phyloP scores from a whole-genome alignment of 1,140 invertebrate genomes.

The Paramacrobiotus metropolitanus region DNA sequence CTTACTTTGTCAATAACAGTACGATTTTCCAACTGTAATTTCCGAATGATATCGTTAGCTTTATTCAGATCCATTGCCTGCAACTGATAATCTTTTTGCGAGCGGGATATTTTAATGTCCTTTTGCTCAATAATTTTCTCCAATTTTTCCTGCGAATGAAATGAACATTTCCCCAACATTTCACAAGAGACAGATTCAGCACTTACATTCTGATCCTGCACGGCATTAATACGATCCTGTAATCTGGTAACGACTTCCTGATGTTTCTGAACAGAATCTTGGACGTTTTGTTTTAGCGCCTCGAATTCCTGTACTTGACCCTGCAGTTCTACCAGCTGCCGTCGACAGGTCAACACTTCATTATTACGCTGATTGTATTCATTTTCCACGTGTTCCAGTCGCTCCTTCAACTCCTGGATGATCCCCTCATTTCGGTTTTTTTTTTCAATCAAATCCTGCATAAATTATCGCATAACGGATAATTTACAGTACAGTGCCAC shows the following conservation, averaged over 20 bases:
- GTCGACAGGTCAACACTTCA: neutral
- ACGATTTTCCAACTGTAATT: neutral
- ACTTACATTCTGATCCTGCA: neutral
- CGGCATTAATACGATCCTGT: neutral
- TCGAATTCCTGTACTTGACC: neutral
- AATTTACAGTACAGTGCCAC: neutral
- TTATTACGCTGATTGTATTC: neutral
- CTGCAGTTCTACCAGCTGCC: neutral
- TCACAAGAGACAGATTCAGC: neutral
- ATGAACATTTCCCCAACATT: no score
- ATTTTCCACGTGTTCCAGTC: neutral
- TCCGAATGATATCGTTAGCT: slow-evolving; percentile 1
- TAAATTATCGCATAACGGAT: neutral
- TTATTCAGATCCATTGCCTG: neutral
- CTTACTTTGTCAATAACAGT: neutral
- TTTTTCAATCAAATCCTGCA: neutral
- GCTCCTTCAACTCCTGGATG: neutral
- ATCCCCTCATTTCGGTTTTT: neutral
- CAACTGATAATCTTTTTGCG: neutral
- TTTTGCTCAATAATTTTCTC: neutral
- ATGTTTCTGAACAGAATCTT: neutral
- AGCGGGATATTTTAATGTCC: neutral
- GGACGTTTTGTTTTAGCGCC: neutral
- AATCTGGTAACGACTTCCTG: neutral
- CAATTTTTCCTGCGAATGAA: neutral